Conservation (phyloP, 2,888 invertebrate genomes). For the Lithophane semibrunnea region DNA sequence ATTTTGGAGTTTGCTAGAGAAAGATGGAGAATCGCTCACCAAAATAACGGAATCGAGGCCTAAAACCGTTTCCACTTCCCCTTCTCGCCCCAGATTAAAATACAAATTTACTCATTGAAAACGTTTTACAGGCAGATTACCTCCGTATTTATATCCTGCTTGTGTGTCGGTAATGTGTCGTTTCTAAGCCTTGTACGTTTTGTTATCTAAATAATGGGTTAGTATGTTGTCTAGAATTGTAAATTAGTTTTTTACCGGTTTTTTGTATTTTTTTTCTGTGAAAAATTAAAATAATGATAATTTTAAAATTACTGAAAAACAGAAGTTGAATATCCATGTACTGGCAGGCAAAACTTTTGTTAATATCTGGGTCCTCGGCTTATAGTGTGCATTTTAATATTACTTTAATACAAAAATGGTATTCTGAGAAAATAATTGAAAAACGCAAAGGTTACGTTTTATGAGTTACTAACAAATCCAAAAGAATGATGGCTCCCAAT, state of each 20-base stretch:
- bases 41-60: conserved; percentile 61
- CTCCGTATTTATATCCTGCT: conserved; percentile 75
- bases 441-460: not conserved
- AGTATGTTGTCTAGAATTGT: conserved; percentile 21
- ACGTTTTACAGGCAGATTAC: conserved; percentile 82
- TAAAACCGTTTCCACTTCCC: conserved; percentile 64
- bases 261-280: not conserved
- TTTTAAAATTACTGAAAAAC: not conserved
- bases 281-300: no score
- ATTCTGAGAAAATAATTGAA: not conserved
- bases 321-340: not conserved
- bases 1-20: conserved; percentile 9
- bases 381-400: not conserved
- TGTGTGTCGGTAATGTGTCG: conserved; percentile 45
- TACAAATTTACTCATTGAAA: conserved; percentile 86
- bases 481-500: not conserved
- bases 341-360: not conserved
- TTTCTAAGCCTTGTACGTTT: conserved; percentile 39
- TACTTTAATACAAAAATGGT: not conserved
- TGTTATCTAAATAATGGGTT: conserved; percentile 33
- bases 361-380: not conserved
- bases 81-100: conserved; percentile 79
- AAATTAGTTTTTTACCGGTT: not conserved
- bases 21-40: conserved; percentile 28
- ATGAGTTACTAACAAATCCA: not conserved